phyloP scores from a whole-genome alignment of 1,140 invertebrate genomes.

The Nephila pilipes region DNA sequence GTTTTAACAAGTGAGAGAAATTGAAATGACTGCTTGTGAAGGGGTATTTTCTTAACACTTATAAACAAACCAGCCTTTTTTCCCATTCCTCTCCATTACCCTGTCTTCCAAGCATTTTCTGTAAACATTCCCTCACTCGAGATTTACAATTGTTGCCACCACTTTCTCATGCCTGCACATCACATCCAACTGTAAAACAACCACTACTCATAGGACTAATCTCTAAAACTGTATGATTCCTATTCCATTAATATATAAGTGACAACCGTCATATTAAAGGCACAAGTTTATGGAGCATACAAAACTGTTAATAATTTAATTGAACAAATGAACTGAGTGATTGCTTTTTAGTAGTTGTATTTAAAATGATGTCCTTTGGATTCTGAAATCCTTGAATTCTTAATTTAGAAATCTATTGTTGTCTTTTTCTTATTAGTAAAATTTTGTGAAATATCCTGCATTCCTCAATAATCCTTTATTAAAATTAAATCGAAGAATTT shows the following conservation, averaged over 20 bases:
- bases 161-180: conserved; percentile 58
- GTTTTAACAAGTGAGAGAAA: conserved; percentile 30
- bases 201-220: background rate
- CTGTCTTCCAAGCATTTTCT: background rate
- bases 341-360: too few species aligned
- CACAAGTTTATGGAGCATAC: background rate
- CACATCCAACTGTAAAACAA: background rate
- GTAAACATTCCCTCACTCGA: conserved; percentile 58
- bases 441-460: too few species aligned
- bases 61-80: too few species aligned
- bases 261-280: background rate
- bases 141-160: conserved; percentile 33
- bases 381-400: too few species aligned
- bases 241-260: background rate
- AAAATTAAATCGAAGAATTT: too few species aligned
- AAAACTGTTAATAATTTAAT: background rate
- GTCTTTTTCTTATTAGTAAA: too few species aligned
- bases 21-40: conserved; percentile 9
- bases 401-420: too few species aligned
- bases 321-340: too few species aligned
- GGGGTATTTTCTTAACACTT: background rate
- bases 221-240: background rate
- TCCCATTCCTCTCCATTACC: conserved; percentile 10
- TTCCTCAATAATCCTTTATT: too few species aligned
- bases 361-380: too few species aligned